Evolutionary conservation across 1,140 invertebrate species (phyloP).

Genomic region (Caerostris darwini): DNA sequence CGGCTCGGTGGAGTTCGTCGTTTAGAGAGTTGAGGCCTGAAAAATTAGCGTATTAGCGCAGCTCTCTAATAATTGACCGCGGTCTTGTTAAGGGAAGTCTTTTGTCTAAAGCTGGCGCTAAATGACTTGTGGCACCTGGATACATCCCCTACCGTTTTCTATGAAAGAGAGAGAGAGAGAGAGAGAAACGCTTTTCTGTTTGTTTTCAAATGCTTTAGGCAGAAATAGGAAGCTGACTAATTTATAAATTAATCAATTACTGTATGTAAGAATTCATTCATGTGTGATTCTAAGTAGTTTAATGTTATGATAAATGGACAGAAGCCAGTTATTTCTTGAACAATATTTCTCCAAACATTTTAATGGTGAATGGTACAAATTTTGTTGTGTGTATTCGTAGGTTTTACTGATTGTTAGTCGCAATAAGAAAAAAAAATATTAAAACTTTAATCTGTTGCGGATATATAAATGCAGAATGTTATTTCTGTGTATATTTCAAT

Average conservation of each 20-base stretch:
- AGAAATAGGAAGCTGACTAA: not conserved
- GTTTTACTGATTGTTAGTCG: no score
- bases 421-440: no score
- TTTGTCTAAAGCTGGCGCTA: conserved; percentile 45
- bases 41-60: conserved; percentile 55
- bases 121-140: conserved; percentile 32
- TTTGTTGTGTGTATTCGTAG: no score
- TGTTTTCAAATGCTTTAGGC: not conserved
- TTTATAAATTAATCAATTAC: conserved; percentile 28
- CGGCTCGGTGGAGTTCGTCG: conserved; percentile 40
- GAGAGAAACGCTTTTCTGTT: not conserved
- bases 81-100: conserved; percentile 23
- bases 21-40: conserved; percentile 14
- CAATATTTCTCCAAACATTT: no score
- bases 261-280: not conserved
- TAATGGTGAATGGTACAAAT: no score
- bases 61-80: conserved; percentile 48
- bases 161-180: no score
- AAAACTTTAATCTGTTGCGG: no score
- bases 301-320: no score
- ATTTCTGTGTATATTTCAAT: no score
- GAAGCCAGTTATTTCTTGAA: no score
- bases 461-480: no score
- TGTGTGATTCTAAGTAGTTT: not conserved
- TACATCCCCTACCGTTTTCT: not conserved